Percentiles rank a stretch among this genome's conserved stretches.
phyloP scores from a whole-genome alignment of 2,113 vertebrate genomes.

The Burhinus oedicnemus region DNA sequence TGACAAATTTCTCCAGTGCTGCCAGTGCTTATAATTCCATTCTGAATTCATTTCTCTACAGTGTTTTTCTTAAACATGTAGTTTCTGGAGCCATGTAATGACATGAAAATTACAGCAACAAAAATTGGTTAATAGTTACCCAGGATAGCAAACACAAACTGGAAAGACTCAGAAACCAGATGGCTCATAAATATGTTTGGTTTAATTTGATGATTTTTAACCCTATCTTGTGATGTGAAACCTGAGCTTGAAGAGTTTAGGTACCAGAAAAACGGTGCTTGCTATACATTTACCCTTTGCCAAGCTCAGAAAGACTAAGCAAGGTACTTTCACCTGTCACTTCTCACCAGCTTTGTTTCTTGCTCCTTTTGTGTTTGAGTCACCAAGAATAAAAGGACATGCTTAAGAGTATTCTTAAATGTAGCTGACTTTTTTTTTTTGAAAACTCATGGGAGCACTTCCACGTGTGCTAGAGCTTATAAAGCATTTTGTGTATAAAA shows the following conservation, averaged over 20 bases:
- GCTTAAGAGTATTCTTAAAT: neutral
- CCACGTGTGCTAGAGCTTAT: neutral
- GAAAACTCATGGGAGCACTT: neutral
- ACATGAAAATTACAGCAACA: slow-evolving; percentile 64
- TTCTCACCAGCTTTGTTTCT: neutral
- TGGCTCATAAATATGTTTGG: slow-evolving; percentile 58
- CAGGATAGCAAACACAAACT: slow-evolving; percentile 61
- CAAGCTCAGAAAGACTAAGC: neutral
- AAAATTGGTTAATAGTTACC: slow-evolving; percentile 61
- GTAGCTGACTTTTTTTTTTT: neutral
- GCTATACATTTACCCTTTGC: neutral
- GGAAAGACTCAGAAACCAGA: slow-evolving; percentile 56
- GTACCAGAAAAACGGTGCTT: neutral
- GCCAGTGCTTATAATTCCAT: slow-evolving; percentile 17
- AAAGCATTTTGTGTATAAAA: neutral
- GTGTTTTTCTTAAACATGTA: slow-evolving; percentile 54
- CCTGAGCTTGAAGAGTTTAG: neutral
- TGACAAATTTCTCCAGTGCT: slow-evolving; percentile 2
- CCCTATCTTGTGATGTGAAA: slow-evolving; percentile 14
- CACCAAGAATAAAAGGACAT: neutral
- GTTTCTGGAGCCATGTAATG: slow-evolving; percentile 43
- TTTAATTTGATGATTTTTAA: slow-evolving; percentile 56
- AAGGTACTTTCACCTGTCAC: neutral
- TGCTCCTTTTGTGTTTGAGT: neutral
- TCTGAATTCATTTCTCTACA: neutral